These are phyloP conservation scores for Microcebus murinus DNA, from an alignment of 2,113 vertebrate species.

Conservation along the genomic window DNA sequence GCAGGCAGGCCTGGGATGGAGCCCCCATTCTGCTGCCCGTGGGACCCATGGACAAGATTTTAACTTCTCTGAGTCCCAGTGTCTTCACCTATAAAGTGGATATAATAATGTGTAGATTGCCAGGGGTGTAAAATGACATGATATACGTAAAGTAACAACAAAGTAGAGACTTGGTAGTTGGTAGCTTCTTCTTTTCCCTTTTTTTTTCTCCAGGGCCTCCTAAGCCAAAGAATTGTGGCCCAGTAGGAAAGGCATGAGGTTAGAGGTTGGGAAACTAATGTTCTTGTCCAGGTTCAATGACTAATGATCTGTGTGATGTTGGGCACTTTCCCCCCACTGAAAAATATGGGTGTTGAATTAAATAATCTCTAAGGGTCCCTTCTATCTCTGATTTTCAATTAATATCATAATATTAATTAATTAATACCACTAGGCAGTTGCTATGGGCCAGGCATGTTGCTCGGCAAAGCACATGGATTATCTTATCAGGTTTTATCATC, in stretches of 20 bases:
- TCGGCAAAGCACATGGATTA: not conserved
- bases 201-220: not conserved
- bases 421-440: not conserved
- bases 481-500: not conserved
- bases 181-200: not conserved
- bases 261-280: not conserved
- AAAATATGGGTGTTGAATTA: not conserved
- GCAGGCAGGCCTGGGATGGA: not conserved
- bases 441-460: not conserved
- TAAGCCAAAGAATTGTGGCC: not conserved
- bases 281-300: not conserved
- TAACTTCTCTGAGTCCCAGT: not conserved
- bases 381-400: slow-evolving; percentile 37
- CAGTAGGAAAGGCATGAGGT: not conserved
- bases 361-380: not conserved
- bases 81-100: not conserved
- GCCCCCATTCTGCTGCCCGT: not conserved
- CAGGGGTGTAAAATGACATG: not conserved
- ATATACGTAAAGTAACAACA: not conserved
- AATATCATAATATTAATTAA: not conserved
- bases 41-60: not conserved
- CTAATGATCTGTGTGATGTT: not conserved
- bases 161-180: not conserved
- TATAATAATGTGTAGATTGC: not conserved
- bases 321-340: not conserved